Conservation (phyloP, 2,888 invertebrate genomes). For the Phalangium opilio region DNA sequence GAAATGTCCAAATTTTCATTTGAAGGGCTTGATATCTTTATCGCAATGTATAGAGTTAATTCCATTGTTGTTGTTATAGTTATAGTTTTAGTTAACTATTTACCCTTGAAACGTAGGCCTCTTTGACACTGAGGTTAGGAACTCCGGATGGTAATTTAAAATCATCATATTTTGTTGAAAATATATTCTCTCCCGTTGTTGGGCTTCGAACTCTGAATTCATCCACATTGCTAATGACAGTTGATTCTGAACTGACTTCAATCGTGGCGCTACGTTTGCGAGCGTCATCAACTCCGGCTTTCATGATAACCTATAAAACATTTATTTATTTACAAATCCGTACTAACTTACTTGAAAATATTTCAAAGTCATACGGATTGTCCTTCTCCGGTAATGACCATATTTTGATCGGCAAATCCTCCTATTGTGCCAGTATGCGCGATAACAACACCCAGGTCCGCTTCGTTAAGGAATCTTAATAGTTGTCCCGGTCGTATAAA, state of each 20-base stretch:
- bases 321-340: not conserved
- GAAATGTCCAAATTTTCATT: conserved; percentile 48
- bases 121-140: conserved; percentile 23
- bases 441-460: conserved; percentile 22
- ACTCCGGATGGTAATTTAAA: conserved; percentile 54
- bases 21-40: conserved; percentile 51
- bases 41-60: too few species aligned
- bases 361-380: conserved; percentile 20
- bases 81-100: too few species aligned
- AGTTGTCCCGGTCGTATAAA: conserved; percentile 37
- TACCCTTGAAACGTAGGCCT: conserved; percentile 22
- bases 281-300: not conserved
- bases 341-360: not conserved
- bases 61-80: too few species aligned
- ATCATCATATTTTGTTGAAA: conserved; percentile 56
- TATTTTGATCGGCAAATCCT: conserved; percentile 21
- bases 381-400: conserved; percentile 22
- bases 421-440: conserved; percentile 23
- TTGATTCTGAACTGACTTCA: conserved; percentile 47
- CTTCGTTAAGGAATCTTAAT: conserved; percentile 21
- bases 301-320: conserved; percentile 3
- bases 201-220: conserved; percentile 53
- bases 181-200: conserved; percentile 45
- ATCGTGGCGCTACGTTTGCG: conserved; percentile 26
- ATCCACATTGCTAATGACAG: conserved; percentile 49